phyloP scores from a whole-genome alignment of 2,113 vertebrate species.

The Plecotus auritus region DNA sequence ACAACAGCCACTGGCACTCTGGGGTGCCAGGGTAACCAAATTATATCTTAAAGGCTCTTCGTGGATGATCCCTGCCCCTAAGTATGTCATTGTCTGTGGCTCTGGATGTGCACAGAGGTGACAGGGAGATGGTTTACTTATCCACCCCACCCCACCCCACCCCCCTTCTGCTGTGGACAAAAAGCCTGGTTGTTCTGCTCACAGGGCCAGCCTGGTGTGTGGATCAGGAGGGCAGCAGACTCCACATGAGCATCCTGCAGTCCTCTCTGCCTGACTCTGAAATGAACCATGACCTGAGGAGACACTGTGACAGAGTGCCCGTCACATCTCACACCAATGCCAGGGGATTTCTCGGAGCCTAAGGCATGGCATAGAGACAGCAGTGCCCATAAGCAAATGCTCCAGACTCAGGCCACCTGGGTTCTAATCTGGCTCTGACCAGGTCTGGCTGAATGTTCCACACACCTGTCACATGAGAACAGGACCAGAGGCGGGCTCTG shows the following conservation, averaged over 20 bases:
- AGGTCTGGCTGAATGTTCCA: too few species aligned
- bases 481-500: too few species aligned
- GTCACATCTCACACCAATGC: too few species aligned
- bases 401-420: too few species aligned
- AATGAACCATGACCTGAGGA: neutral
- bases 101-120: neutral
- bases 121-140: too few species aligned
- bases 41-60: neutral
- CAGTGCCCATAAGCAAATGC: too few species aligned
- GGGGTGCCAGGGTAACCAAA: neutral
- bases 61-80: fast-evolving
- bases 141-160: fast-evolving
- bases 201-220: fast-evolving
- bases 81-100: neutral
- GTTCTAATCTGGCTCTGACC: too few species aligned
- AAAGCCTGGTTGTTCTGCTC: neutral
- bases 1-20: neutral
- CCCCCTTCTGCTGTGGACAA: neutral
- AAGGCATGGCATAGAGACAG: too few species aligned
- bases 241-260: neutral
- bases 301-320: too few species aligned
- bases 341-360: too few species aligned
- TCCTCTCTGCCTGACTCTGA: neutral
- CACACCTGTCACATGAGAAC: too few species aligned
- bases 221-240: neutral